Base-by-base conservation (phyloP, 2,113 vertebrate genomes). In the Varanus komodoensis region DNA sequence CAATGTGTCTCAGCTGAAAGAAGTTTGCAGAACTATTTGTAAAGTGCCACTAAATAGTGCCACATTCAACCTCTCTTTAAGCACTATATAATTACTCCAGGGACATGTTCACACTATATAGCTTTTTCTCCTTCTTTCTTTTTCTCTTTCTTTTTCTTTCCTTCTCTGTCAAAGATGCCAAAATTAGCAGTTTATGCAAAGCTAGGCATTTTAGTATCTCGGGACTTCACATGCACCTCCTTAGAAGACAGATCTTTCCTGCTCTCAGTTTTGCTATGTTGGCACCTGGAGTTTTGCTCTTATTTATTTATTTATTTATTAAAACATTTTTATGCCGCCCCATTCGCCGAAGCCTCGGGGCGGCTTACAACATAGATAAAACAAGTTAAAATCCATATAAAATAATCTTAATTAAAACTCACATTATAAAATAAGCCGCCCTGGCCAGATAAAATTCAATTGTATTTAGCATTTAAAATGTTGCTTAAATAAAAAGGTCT, bases 111-210 rank as follows among this genome's bases (percentile, higher is more conserved):
- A 52, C 0, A 21, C 77, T 34, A 38, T 11, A 6, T 84, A 6
- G 34, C n/a, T 38, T 77, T 44, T 50, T 27, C 21, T 89, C 44
- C 32, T 82, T 57, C 38, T 44, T 44, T 44, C 38, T 44, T 44
- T 44, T 44, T 44, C 38, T 44, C n/a, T 38, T 77, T 44, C 27
- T 27, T 17, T 38, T 77, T 44, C 27, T 27, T 17, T 89, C 44
- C 32, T 85, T 73, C 6, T 1, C 52, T 44, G 57, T 87, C 54
- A 87, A 82, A 83, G 25, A 64, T 89, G 68, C 52, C 34, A 82
- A 82, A 83, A 32, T 64, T 64, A 82, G 87, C n/a, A 61, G 29
- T 32, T 74, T 89, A 32, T 84, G 69, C 87, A 90, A 90, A 67
- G 78, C 79, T 27, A 1, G 17, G 91, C 14, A 61, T 2, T 32